Conservation (phyloP, 2,113 vertebrate species). For the Naja naja region DNA sequence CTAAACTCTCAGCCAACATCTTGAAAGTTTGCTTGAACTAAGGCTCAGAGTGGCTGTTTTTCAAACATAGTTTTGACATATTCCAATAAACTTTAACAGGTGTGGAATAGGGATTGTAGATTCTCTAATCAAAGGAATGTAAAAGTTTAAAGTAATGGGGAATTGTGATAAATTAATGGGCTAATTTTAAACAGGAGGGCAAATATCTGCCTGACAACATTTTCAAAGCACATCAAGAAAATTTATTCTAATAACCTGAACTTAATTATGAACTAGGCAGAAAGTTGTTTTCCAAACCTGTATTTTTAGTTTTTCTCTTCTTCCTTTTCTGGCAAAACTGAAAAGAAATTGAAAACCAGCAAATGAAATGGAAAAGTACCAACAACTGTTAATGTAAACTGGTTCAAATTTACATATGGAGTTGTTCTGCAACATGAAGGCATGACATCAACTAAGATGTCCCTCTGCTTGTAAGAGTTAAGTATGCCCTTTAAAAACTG, state of each 20-base stretch:
- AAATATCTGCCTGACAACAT: neutral
- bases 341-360: neutral
- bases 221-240: slow-evolving; percentile 46
- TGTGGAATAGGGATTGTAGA: slow-evolving; percentile 26
- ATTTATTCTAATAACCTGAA: slow-evolving; percentile 39
- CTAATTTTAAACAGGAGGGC: slow-evolving; percentile 28
- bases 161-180: slow-evolving; percentile 15
- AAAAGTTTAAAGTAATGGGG: slow-evolving; percentile 57
- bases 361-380: neutral
- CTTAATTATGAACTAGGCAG: slow-evolving; percentile 53
- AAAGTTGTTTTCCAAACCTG: slow-evolving; percentile 42
- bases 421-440: accelerated
- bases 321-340: neutral
- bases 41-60: slow-evolving; percentile 34
- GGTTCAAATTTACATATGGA: neutral
- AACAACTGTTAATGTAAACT: neutral
- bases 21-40: slow-evolving; percentile 19
- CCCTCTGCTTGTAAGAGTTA: neutral
- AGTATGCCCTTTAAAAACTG: neutral
- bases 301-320: slow-evolving; percentile 32
- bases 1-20: neutral
- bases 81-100: slow-evolving; percentile 40
- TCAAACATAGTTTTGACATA: slow-evolving; percentile 41
- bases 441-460: accelerated
- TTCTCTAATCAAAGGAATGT: slow-evolving; percentile 42